Conservation (phyloP, 2,888 invertebrate genomes). For the Melieria omissa region DNA sequence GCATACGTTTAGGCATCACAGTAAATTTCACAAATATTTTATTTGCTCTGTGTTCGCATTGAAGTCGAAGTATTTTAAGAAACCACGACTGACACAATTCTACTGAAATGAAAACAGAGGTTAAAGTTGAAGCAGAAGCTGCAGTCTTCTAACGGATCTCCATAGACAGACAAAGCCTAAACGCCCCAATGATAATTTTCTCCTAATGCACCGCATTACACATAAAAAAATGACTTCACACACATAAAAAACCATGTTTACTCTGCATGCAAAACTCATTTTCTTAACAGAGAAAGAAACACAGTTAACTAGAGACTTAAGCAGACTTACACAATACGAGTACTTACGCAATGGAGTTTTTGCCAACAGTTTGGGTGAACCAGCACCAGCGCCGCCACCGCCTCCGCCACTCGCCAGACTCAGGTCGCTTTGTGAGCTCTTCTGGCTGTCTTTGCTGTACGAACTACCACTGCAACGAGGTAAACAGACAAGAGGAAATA, state of each 20-base stretch:
- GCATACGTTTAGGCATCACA: too few relatives aligned
- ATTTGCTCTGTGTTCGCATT: too few relatives aligned
- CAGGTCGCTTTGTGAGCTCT: conserved; percentile 79
- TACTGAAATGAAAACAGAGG: background rate
- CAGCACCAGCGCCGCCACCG: conserved; percentile 13
- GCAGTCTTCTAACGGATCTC: too few relatives aligned
- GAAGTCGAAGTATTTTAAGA: too few relatives aligned
- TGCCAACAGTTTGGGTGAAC: conserved; percentile 65
- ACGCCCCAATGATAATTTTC: background rate
- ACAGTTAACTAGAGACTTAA: background rate
- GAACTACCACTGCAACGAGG: conserved; percentile 63
- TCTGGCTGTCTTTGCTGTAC: conserved; percentile 72
- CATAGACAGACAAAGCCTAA: too few relatives aligned
- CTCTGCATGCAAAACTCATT: background rate
- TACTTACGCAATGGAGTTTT: conserved; percentile 69
- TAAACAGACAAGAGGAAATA: conserved; percentile 28
- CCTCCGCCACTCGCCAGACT: conserved; percentile 68
- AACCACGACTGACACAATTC: too few relatives aligned
- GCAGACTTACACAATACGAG: background rate
- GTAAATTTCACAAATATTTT: too few relatives aligned
- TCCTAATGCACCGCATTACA: background rate
- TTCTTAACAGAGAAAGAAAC: background rate
- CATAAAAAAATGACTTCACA: background rate
- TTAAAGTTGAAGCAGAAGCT: background rate
- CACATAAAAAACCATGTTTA: background rate